Evolutionary conservation across 1,140 invertebrate species (phyloP).

Genomic region (Trichomalopsis sarcophagae): DNA sequence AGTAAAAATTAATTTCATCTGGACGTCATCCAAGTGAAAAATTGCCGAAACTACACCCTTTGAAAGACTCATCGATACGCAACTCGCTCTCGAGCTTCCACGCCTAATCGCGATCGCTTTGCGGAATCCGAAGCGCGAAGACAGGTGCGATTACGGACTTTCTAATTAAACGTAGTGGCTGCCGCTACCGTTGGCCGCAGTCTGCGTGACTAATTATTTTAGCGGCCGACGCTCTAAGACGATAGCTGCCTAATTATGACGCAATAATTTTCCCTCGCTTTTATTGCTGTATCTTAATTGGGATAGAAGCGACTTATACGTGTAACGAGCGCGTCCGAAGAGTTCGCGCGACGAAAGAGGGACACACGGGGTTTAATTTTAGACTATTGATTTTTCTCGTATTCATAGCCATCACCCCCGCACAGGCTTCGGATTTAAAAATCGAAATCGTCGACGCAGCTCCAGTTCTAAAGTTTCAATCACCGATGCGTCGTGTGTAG

Average conservation of each 20-base stretch:
- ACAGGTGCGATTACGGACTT: background rate
- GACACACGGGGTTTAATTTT: no score
- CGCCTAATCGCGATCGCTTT: background rate
- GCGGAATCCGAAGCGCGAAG: background rate
- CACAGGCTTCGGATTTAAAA: no score
- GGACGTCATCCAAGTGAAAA: no score
- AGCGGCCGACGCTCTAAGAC: background rate
- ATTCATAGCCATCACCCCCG: no score
- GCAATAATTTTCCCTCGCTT: background rate
- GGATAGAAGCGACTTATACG: background rate
- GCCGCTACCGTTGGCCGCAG: background rate
- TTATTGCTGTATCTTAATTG: background rate
- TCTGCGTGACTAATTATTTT: background rate
- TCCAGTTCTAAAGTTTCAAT: no score
- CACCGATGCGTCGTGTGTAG: background rate
- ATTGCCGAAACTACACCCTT: no score
- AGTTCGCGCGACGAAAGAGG: background rate
- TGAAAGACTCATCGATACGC: no score
- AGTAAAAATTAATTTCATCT: no score
- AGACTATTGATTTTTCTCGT: no score
- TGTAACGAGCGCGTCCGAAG: background rate
- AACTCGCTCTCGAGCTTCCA: background rate
- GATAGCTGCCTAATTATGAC: background rate
- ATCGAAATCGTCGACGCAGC: no score
- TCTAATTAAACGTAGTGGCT: background rate